These are phyloP conservation scores for Oreochromis tanganicae DNA, from an alignment of 2,113 vertebrate species.

Conservation along the genomic window DNA sequence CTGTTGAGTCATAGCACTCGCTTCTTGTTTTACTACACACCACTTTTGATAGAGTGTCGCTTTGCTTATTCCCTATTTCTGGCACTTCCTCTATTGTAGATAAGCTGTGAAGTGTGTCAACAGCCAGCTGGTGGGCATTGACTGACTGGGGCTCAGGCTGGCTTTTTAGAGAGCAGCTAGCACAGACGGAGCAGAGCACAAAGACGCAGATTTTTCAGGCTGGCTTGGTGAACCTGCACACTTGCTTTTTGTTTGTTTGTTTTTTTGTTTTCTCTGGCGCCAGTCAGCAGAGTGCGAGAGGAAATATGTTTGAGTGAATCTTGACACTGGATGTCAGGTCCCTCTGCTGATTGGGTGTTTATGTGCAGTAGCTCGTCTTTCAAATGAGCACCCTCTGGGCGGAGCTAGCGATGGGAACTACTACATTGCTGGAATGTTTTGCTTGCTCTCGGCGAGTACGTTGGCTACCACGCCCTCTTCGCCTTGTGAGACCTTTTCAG, in stretches of 20 bases:
- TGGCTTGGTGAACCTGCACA: slow-evolving; percentile 15
- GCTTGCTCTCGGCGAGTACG: slow-evolving; percentile 53
- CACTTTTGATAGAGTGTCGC: neutral
- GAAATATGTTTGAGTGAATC: slow-evolving; percentile 10
- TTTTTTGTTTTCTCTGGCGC: neutral
- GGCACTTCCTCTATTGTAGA: slow-evolving; percentile 50
- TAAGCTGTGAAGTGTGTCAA: slow-evolving; percentile 45
- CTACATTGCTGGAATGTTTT: slow-evolving; percentile 74
- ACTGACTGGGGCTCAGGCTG: slow-evolving; percentile 7
- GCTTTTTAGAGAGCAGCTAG: slow-evolving; percentile 9
- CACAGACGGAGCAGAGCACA: slow-evolving; percentile 25
- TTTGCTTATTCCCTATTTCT: slow-evolving; percentile 12
- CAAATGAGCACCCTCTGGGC: slow-evolving; percentile 8
- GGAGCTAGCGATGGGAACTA: slow-evolving; percentile 63
- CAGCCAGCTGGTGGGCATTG: slow-evolving; percentile 28
- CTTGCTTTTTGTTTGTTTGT: neutral
- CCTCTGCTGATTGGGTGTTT: slow-evolving; percentile 7
- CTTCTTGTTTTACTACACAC: neutral
- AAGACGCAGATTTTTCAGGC: slow-evolving; percentile 11
- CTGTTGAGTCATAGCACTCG: neutral
- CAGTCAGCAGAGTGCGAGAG: neutral
- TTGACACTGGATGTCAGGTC: slow-evolving; percentile 11
- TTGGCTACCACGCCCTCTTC: slow-evolving; percentile 45
- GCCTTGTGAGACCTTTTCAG: slow-evolving; percentile 61
- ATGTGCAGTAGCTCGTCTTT: slow-evolving; percentile 26